A percentile compares a stretch with the other conserved stretches of the same genome.
phyloP scores from a whole-genome alignment of 2,113 vertebrate species.

The Cheilinus undulatus region DNA sequence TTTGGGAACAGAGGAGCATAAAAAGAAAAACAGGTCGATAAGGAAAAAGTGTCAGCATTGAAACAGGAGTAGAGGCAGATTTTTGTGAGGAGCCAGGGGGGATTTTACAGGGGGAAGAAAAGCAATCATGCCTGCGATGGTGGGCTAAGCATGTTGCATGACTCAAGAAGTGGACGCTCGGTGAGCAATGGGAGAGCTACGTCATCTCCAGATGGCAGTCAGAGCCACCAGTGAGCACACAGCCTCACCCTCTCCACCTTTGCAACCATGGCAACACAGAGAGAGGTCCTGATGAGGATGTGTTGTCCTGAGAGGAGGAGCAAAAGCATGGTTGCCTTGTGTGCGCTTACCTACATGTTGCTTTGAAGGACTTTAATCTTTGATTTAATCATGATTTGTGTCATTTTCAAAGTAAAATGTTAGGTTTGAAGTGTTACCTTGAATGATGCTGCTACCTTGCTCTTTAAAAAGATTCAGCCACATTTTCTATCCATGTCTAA shows the following conservation, averaged over 20 bases:
- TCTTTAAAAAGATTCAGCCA: no score
- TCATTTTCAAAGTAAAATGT: neutral
- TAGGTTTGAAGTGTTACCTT: no score
- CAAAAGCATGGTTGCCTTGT: slow-evolving; percentile 45
- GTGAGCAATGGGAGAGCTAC: slow-evolving; percentile 42
- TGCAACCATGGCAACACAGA: slow-evolving; percentile 85
- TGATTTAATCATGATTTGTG: no score
- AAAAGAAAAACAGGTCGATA: slow-evolving; percentile 50
- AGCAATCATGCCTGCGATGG: neutral
- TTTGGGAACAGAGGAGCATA: slow-evolving; percentile 28
- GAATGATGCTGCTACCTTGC: no score
- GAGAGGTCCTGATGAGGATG: slow-evolving; percentile 71
- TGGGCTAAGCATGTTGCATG: slow-evolving; percentile 11
- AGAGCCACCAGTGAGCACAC: slow-evolving; percentile 56
- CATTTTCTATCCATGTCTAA: no score
- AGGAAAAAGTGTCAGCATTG: slow-evolving; percentile 31
- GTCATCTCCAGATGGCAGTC: slow-evolving; percentile 77
- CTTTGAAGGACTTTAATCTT: neutral
- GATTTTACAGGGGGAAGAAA: neutral
- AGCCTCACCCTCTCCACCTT: slow-evolving; percentile 82
- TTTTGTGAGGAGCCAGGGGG: neutral
- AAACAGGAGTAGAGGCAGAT: slow-evolving; percentile 29
- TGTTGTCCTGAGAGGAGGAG: slow-evolving; percentile 65
- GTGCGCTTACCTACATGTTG: slow-evolving; percentile 15
- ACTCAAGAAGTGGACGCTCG: slow-evolving; percentile 8